Conservation (phyloP, 1,140 invertebrate species). For the Cydia amplana region DNA sequence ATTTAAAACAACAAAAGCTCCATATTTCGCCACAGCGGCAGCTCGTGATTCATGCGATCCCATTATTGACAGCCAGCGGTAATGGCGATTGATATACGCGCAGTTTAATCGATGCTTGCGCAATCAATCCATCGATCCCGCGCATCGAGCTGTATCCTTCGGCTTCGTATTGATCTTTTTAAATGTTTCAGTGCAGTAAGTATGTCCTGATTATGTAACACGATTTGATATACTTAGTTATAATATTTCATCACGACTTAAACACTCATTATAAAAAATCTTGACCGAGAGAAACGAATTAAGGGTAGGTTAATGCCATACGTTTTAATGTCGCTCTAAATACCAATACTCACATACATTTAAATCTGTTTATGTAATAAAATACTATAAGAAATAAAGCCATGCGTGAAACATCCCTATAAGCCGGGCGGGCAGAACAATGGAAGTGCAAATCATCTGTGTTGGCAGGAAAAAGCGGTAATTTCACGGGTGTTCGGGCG, state of each 20-base stretch:
- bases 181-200: not conserved
- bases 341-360: not conserved
- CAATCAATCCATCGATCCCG: slow-evolving; percentile 24
- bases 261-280: slow-evolving; percentile 6
- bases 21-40: slow-evolving; percentile 21
- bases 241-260: not conserved
- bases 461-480: slow-evolving; percentile 25
- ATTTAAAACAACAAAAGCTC: slow-evolving; percentile 28
- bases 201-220: slow-evolving; percentile 11
- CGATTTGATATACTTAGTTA: slow-evolving; percentile 13
- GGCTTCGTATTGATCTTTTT: slow-evolving; percentile 1
- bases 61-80: slow-evolving; percentile 27
- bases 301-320: not conserved
- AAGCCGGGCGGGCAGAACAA: slow-evolving; percentile 13
- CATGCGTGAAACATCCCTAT: slow-evolving; percentile 21
- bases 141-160: slow-evolving; percentile 15
- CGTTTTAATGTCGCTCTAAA: not conserved
- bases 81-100: slow-evolving; percentile 31
- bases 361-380: not conserved
- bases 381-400: slow-evolving; percentile 3
- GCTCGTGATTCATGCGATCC: slow-evolving; percentile 32
- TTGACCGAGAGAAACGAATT: not conserved
- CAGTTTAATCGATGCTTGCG: slow-evolving; percentile 31
- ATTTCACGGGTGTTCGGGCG: slow-evolving; percentile 28
- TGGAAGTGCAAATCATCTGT: slow-evolving; percentile 24